phyloP scores from a whole-genome alignment of 2,888 invertebrate species.

The Eristalis arbustorum region DNA sequence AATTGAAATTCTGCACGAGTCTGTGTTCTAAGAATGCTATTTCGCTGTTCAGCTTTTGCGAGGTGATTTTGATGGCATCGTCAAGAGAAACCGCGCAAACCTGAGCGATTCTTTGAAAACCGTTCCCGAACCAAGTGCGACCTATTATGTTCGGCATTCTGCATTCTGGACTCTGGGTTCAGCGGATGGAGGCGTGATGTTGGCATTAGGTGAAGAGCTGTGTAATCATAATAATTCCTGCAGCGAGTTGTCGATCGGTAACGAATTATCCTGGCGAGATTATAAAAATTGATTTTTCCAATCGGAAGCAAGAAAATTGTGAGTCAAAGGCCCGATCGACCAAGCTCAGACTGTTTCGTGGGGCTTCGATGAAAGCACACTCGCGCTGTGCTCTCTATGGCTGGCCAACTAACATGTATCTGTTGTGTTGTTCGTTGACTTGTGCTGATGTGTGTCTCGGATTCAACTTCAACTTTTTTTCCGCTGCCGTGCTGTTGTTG shows the following conservation, averaged over 20 bases:
- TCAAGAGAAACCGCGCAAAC: conserved; percentile 36
- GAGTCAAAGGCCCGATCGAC: conserved; percentile 2
- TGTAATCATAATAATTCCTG: conserved; percentile 64
- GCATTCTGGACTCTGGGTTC: conserved; percentile 12
- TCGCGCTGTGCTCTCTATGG: conserved; percentile 21
- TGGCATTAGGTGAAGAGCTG: conserved; percentile 49
- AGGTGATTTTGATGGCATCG: conserved; percentile 49
- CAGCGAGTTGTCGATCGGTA: conserved; percentile 22
- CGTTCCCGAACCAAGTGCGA: not conserved
- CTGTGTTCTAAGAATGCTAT: conserved; percentile 63
- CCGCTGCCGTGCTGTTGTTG: conserved; percentile 20
- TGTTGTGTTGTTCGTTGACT: conserved; percentile 46
- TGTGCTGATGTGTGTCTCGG: conserved; percentile 60
- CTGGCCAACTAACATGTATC: conserved; percentile 49
- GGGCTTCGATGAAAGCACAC: conserved; percentile 30
- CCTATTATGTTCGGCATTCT: not conserved
- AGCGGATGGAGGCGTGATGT: conserved; percentile 42
- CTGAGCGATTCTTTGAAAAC: conserved; percentile 1
- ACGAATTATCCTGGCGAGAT: conserved; percentile 10
- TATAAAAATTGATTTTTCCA: conserved; percentile 43
- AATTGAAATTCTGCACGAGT: conserved; percentile 74
- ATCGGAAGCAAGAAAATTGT: conserved; percentile 39
- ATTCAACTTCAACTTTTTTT: conserved; percentile 29
- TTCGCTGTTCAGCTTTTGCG: conserved; percentile 22
- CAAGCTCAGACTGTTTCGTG: not conserved